Percentiles rank a stretch among this genome's conserved stretches.
These are phyloP conservation scores for Lepidurus couesii DNA, from an alignment of 1,140 invertebrate genomes.

Conservation along the genomic window DNA sequence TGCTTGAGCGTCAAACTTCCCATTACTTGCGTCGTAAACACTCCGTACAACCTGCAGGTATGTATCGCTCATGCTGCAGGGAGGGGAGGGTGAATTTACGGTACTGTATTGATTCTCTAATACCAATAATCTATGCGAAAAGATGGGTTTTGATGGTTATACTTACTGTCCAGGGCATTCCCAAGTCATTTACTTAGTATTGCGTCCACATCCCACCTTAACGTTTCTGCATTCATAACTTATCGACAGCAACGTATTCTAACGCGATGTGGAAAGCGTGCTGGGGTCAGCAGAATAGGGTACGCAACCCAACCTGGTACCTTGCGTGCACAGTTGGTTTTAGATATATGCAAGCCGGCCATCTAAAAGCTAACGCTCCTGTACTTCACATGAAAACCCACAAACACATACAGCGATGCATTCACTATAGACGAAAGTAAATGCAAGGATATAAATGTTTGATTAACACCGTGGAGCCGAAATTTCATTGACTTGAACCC, in stretches of 20 bases:
- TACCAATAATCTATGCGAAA: background rate
- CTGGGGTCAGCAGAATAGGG: too few species aligned
- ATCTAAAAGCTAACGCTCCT: too few species aligned
- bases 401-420: too few species aligned
- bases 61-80: background rate
- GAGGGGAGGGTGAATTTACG: background rate
- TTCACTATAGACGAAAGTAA: too few species aligned
- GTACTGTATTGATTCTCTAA: background rate
- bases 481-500: too few species aligned
- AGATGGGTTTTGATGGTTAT: background rate
- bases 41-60: background rate
- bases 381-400: too few species aligned
- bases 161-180: background rate
- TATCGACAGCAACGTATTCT: background rate
- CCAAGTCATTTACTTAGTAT: background rate
- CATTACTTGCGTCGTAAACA: background rate
- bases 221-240: constrained; percentile 16
- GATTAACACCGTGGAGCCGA: too few species aligned
- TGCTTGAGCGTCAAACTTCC: background rate
- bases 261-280: background rate
- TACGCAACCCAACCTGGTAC: too few species aligned
- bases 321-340: background rate
- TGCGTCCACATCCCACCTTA: background rate
- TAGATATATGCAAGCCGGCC: background rate
- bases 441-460: too few species aligned